A percentile compares a stretch with the other conserved stretches of the same genome.
These are phyloP conservation scores for Agrotis clavis DNA, from an alignment of 2,888 invertebrate genomes.

Conservation along the genomic window DNA sequence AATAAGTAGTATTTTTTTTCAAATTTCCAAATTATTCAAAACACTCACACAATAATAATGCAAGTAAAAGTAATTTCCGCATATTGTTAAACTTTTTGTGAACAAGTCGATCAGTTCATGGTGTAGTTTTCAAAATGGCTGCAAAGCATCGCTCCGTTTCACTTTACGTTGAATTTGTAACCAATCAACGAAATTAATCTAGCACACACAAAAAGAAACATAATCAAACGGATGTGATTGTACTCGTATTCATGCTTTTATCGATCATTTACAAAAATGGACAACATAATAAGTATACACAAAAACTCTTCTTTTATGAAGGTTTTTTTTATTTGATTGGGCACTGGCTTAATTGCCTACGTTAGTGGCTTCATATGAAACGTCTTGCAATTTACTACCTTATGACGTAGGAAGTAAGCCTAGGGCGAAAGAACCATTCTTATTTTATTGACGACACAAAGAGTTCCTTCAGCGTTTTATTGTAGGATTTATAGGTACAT, in stretches of 20 bases:
- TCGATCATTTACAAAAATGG: conserved; percentile 70
- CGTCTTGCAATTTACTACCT: background rate
- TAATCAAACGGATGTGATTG: conserved; percentile 74
- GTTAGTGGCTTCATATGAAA: conserved; percentile 12
- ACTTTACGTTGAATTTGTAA: conserved; percentile 66
- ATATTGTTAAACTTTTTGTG: conserved; percentile 71
- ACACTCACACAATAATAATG: conserved; percentile 85
- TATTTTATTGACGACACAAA: background rate
- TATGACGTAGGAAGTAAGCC: conserved; percentile 1
- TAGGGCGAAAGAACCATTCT: conserved; percentile 3
- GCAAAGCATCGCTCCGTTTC: conserved; percentile 70
- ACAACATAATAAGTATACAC: conserved; percentile 45
- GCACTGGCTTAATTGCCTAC: conserved; percentile 10
- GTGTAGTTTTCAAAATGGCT: conserved; percentile 65
- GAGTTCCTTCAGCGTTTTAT: background rate
- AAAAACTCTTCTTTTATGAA: conserved; percentile 30
- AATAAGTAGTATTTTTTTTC: conserved; percentile 41
- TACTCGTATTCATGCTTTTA: conserved; percentile 69
- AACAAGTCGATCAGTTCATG: conserved; percentile 54
- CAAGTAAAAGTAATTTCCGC: conserved; percentile 83
- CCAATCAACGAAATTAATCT: conserved; percentile 73
- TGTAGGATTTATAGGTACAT: background rate
- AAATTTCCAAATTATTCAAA: conserved; percentile 35
- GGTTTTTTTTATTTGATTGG: conserved; percentile 12
- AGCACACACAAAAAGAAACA: conserved; percentile 72